Conservation (phyloP, 2,113 vertebrate genomes). For the Beaufortia kweichowensis region DNA sequence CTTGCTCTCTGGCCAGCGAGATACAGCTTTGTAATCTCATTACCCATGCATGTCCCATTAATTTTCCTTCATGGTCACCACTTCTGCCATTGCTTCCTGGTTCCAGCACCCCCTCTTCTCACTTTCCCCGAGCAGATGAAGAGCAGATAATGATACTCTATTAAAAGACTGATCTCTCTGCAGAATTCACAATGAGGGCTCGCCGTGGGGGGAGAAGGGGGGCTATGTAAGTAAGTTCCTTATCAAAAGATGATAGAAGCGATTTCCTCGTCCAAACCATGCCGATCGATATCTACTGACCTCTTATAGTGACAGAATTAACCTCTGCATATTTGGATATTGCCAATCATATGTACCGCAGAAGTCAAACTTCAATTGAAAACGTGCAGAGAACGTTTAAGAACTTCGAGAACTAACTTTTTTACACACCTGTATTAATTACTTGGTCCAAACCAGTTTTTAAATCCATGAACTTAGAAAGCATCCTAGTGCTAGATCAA, state of each 20-base stretch:
- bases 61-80: conserved; percentile 62
- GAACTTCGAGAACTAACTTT: no score
- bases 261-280: neutral
- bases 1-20: conserved; percentile 52
- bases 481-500: no score
- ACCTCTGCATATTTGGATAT: neutral
- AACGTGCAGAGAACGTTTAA: no score
- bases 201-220: neutral
- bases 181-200: conserved; percentile 30
- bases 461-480: no score
- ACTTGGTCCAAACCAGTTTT: no score
- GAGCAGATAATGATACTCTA: conserved; percentile 40
- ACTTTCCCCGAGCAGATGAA: conserved; percentile 38
- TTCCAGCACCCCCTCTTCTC: conserved; percentile 34
- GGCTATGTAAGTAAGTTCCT: neutral
- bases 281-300: neutral
- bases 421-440: no score
- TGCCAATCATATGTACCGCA: neutral
- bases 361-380: neutral
- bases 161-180: conserved; percentile 39
- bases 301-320: neutral
- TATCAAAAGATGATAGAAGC: neutral
- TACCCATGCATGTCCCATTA: conserved; percentile 68
- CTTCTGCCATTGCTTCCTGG: conserved; percentile 54
- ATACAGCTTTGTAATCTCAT: conserved; percentile 65